These are phyloP conservation scores for Cepaea nemoralis DNA, from an alignment of 1,140 invertebrate genomes.

Conservation along the genomic window DNA sequence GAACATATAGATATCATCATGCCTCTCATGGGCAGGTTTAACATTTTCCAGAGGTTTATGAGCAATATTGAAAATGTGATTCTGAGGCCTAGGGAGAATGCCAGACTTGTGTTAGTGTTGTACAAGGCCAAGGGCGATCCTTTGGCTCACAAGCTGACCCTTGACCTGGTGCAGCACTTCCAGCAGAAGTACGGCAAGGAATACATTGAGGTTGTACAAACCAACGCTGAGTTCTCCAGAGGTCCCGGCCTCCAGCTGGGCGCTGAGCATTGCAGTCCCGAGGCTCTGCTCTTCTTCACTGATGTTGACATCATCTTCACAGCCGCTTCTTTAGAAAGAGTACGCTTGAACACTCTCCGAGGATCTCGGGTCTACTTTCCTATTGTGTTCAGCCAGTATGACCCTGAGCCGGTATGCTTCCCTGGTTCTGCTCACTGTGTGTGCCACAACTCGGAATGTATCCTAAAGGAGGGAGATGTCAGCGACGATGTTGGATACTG, in stretches of 20 bases:
- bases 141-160: conserved; percentile 58
- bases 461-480: conserved; percentile 65
- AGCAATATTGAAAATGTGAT: conserved; percentile 87
- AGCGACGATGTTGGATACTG: conserved; percentile 86
- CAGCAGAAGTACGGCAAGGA: conserved; percentile 61
- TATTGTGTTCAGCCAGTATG: conserved; percentile 96
- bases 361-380: conserved; percentile 91
- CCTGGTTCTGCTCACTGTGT: conserved; percentile 53
- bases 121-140: conserved; percentile 73
- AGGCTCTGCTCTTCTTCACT: conserved; percentile 79
- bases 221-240: conserved; percentile 72
- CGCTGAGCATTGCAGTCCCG: conserved; percentile 72
- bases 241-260: conserved; percentile 71
- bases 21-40: conserved; percentile 86
- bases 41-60: conserved; percentile 88
- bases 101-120: conserved; percentile 84
- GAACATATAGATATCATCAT: conserved; percentile 86
- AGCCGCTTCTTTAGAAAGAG: conserved; percentile 68
- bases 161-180: conserved; percentile 65
- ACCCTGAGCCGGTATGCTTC: conserved; percentile 76
- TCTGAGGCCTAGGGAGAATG: conserved; percentile 78
- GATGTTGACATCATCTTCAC: conserved; percentile 76
- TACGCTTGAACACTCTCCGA: conserved; percentile 81
- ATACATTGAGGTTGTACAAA: conserved; percentile 66
- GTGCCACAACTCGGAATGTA: conserved; percentile 44